phyloP scores from a whole-genome alignment of 2,113 vertebrate species.

The Corapipo altera region DNA sequence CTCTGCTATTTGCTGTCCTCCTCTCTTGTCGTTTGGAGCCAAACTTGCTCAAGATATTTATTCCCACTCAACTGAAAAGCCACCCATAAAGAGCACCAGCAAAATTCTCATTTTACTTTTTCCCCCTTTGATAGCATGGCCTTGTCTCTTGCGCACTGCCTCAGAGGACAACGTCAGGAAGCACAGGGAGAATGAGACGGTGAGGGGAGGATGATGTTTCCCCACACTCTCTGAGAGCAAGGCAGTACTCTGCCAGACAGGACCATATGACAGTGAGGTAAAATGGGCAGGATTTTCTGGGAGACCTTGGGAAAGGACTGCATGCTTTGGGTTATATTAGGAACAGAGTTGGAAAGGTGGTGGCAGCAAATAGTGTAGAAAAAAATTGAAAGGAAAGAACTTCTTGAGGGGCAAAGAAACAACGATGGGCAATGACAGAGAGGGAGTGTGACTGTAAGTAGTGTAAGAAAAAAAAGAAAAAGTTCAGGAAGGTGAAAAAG shows the following conservation, averaged over 20 bases:
- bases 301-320: neutral
- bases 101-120: neutral
- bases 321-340: neutral
- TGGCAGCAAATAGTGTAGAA: neutral
- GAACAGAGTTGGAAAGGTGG: neutral
- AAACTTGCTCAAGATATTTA: neutral
- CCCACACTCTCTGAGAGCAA: rapidly evolving
- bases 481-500: neutral
- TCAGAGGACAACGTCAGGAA: neutral
- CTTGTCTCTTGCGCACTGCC: rapidly evolving
- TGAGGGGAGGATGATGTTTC: neutral
- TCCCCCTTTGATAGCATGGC: neutral
- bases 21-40: neutral
- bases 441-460: neutral
- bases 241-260: neutral
- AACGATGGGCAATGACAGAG: neutral
- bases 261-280: neutral
- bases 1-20: neutral
- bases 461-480: neutral
- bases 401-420: neutral
- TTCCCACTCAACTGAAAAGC: neutral
- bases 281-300: neutral
- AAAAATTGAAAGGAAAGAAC: neutral
- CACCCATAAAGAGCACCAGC: neutral
- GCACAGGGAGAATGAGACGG: neutral